Conservation (phyloP, 2,113 vertebrate species). For the Callipepla californica region DNA sequence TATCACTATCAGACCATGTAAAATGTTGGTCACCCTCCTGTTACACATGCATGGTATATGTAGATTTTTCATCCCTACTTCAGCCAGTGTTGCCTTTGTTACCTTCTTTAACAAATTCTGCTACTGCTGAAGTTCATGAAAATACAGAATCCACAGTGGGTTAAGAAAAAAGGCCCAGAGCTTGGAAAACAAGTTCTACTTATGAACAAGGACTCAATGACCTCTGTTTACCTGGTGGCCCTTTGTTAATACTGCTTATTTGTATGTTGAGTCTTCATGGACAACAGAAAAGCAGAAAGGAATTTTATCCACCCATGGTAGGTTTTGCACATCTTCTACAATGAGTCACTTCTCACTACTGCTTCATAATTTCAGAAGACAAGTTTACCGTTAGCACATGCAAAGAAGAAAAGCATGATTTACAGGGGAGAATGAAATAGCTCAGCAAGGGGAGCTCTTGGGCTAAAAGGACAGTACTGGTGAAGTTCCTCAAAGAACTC, state of each 20-base stretch:
- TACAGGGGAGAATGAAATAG: not conserved
- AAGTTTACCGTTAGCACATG: not conserved
- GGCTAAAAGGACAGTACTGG: not conserved
- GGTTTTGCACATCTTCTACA: not conserved
- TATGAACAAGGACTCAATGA: not conserved
- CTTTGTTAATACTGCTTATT: not conserved
- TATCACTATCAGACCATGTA: not conserved
- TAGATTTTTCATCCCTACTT: not conserved
- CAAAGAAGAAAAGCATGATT: fast-evolving
- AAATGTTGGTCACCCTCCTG: not conserved
- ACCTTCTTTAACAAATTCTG: not conserved
- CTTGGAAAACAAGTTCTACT: fast-evolving
- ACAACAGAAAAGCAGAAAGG: not conserved
- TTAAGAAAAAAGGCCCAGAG: not conserved
- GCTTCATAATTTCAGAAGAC: not conserved
- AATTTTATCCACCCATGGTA: not conserved
- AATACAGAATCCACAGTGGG: not conserved
- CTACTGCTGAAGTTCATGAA: not conserved
- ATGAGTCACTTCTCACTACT: not conserved
- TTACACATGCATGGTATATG: not conserved
- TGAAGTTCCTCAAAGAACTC: not conserved
- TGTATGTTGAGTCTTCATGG: not conserved
- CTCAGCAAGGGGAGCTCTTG: not conserved
- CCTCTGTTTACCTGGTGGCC: fast-evolving
- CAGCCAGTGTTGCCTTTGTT: fast-evolving